Base-by-base conservation (phyloP, 2,888 invertebrate genomes). In the Drosophila emarginata region DNA sequence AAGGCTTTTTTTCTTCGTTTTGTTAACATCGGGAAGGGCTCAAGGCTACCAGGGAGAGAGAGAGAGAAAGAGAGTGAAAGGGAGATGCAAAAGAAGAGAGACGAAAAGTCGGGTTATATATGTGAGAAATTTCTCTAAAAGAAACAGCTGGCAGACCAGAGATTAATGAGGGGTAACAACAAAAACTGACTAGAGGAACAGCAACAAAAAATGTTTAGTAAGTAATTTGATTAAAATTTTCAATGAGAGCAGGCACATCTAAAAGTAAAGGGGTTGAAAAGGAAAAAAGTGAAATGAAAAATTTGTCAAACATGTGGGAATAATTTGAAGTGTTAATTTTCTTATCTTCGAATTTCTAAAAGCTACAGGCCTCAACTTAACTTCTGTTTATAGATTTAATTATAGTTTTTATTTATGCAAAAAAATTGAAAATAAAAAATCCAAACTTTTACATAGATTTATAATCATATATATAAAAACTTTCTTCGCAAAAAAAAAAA, bases 391-490 rank as follows among this genome's bases (percentile, higher is more conserved):
- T 65, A 60, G 40, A 65, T 56, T 65, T 65, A 70, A 71, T 71
- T 70, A 65, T 64, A 14, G 23, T 37, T 51, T 61, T 37, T 21
- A 52, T 37, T 32, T 45, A 45, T 45, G 45, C 45, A 45, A 45
- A 21, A 45, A 45, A 45, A 11, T 9, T 1, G 9, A 9, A 45
- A 9, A 26, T 5, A 26, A 26, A 26, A 45, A 40, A 45, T 11
- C 18, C 79, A 78, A 88, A 88, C 77, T 88, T 89, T 79, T 84
- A 79, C 84, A 86, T 88, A 84, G 87, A 89, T 88, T 88, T 89
- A 88, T 89, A 88, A 88, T 77, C 76, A 54, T 45, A 45, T 45
- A 45, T 66, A 64, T 68, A 37, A 76, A 87, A 89, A 81, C 66
- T 79, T 78, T 87, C 45, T 80, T 79, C 66, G 71, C 56, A 69